Base-by-base conservation (phyloP, 2,113 vertebrate genomes). In the Amia ocellicauda region DNA sequence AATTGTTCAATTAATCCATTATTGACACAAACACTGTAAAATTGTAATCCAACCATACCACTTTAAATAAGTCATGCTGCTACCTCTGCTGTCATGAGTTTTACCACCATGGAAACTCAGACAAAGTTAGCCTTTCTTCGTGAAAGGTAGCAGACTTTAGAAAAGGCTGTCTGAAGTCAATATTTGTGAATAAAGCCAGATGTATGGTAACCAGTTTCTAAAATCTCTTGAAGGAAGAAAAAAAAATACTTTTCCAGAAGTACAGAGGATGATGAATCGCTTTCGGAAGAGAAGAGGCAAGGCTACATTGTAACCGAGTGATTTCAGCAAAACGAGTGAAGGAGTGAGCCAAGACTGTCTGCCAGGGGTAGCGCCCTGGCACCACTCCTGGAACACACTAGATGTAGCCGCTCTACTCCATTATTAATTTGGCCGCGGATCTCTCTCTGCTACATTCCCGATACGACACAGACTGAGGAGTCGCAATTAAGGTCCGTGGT, bases 181-280 rank as follows among this genome's bases (percentile, higher is more conserved):
- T n/a, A n/a, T n/a, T n/a, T n/a, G n/a, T n/a, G n/a, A n/a, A n/a
- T n/a, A 49, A 49, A 49, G 16, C 45, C 16, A 17, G 9, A 49
- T 49, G 4, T 14, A 19, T 49, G 45, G 45, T 14, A 23, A 24
- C 51, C 23, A 14, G 17, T 53, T 27, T 53, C 4, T 14, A 8
- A 74, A 74, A 69, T 68, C 50, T 19, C 56, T 57, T 58, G 31
- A 53, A 74, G 65, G 24, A 3, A 16, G 36, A 7, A 9, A 26
- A 43, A 54, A 62, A 31, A 45, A 19, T 23, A 22, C 31, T 40
- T n/a, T n/a, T 19, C 42, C 56, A 50, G 26, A 41, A 41, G 31
- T 23, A 52, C 23, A 49, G 47, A 27, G 55, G 47, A 65, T 66
- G 20, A 63, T 67, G 53, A 63, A 49, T 60, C 27, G 45, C 59